Conservation (phyloP, 2,888 invertebrate species). For the Allophyes oxyacanthae region DNA sequence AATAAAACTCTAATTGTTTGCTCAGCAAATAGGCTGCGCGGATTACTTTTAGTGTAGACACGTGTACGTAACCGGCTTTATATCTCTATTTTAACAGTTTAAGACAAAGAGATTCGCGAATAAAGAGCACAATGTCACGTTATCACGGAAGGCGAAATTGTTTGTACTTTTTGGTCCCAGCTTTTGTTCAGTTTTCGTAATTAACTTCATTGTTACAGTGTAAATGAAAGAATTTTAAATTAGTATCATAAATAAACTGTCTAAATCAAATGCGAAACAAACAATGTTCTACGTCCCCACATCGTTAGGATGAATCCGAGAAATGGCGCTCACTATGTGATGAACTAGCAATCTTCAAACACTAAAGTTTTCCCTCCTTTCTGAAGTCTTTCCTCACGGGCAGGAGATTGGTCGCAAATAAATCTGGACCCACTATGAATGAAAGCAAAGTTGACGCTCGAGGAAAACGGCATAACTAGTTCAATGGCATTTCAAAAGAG, state of each 20-base stretch:
- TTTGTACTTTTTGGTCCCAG: slow-evolving; percentile 30
- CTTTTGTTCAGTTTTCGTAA: slow-evolving; percentile 41
- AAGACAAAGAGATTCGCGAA: slow-evolving; percentile 41
- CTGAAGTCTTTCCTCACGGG: slow-evolving; percentile 17
- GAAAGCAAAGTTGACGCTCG: slow-evolving; percentile 15
- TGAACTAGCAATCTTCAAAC: slow-evolving; percentile 29
- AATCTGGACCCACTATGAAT: slow-evolving; percentile 14
- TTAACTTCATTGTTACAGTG: slow-evolving; percentile 41
- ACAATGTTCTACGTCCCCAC: slow-evolving; percentile 14
- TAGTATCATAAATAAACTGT: slow-evolving; percentile 25
- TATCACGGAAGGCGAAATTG: slow-evolving; percentile 38
- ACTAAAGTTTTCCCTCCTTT: slow-evolving; percentile 29
- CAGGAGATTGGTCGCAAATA: slow-evolving; percentile 22
- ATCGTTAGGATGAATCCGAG: slow-evolving; percentile 15
- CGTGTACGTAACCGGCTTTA: slow-evolving; percentile 19
- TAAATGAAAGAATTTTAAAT: slow-evolving; percentile 41
- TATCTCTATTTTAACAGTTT: slow-evolving; percentile 33
- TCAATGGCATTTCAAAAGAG: slow-evolving; percentile 39
- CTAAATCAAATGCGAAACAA: slow-evolving; percentile 14
- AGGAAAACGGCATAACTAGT: slow-evolving; percentile 27
- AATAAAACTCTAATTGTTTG: slow-evolving; percentile 56
- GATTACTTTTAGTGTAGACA: slow-evolving; percentile 39
- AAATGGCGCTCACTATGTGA: slow-evolving; percentile 7
- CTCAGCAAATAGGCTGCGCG: slow-evolving; percentile 33
- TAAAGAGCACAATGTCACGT: slow-evolving; percentile 46